Conservation (phyloP, 2,888 invertebrate species). For the Eueremaeus valkanovi region DNA sequence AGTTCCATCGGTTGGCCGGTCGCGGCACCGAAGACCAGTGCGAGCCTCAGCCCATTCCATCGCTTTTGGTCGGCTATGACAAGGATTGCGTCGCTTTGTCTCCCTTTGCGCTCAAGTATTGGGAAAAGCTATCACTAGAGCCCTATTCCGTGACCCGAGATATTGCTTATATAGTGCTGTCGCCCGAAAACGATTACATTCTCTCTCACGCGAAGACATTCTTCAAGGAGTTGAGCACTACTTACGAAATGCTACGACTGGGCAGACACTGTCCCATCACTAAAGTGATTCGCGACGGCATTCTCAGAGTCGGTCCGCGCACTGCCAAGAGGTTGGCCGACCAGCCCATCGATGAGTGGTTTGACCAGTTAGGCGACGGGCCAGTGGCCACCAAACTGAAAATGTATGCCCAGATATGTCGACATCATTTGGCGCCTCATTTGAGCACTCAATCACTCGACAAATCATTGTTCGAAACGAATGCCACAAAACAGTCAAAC, state of each 20-base stretch:
- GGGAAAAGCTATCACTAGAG: conserved; percentile 95
- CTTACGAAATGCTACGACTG: conserved; percentile 89
- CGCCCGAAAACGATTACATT: conserved; percentile 84
- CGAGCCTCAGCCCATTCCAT: conserved; percentile 95
- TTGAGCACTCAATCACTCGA: conserved; percentile 41
- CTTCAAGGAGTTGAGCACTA: conserved; percentile 85
- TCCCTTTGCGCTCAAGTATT: conserved; percentile 88
- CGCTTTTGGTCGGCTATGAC: conserved; percentile 87
- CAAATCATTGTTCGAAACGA: conserved; percentile 42
- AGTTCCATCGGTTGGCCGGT: conserved; percentile 92
- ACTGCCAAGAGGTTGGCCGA: conserved; percentile 62
- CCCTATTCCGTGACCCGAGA: conserved; percentile 94
- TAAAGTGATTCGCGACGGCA: conserved; percentile 76
- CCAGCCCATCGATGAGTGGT: conserved; percentile 74
- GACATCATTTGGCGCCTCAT: conserved; percentile 61
- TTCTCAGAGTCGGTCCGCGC: conserved; percentile 72
- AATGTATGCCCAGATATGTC: conserved; percentile 76
- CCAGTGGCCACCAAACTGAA: conserved; percentile 75
- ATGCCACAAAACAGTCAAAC: conserved; percentile 15
- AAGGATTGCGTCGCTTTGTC: conserved; percentile 90
- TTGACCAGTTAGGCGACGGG: conserved; percentile 64
- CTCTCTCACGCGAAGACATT: conserved; percentile 73
- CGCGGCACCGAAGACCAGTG: conserved; percentile 88
- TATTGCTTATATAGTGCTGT: conserved; percentile 87
- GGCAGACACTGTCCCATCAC: conserved; percentile 89